Conservation (phyloP, 2,113 vertebrate species). For the Chiloscyllium plagiosum region DNA sequence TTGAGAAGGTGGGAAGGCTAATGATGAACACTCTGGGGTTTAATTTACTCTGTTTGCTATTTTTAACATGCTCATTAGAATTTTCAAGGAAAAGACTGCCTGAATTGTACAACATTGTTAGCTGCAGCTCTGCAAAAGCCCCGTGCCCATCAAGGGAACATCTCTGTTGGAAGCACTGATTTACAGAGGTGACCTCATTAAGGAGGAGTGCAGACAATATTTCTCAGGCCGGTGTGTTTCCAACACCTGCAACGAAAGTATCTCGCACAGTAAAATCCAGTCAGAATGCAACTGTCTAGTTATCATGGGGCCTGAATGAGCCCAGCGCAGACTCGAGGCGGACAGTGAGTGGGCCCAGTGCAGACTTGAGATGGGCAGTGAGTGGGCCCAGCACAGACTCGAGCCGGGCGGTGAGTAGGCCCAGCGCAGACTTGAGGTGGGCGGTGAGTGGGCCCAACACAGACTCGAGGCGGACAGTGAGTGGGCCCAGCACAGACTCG, state of each 20-base stretch:
- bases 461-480: too few relatives aligned
- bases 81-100: neutral
- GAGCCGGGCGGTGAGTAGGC: too few relatives aligned
- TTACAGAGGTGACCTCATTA: neutral
- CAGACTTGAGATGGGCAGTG: too few relatives aligned
- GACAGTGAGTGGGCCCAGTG: too few relatives aligned
- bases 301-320: neutral
- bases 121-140: neutral
- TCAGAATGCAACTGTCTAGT: neutral
- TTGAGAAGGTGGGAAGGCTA: neutral
- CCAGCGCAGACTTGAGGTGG: too few relatives aligned
- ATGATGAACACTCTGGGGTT: neutral
- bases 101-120: neutral
- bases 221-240: neutral
- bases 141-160: neutral
- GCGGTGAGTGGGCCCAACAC: too few relatives aligned
- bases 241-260: neutral
- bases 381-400: too few relatives aligned
- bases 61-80: neutral
- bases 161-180: neutral
- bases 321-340: too few relatives aligned
- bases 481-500: too few relatives aligned
- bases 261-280: neutral
- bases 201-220: neutral
- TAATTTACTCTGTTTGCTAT: slow-evolving; percentile 16